Conservation (phyloP, 2,888 invertebrate species). For the Papilio protenor region DNA sequence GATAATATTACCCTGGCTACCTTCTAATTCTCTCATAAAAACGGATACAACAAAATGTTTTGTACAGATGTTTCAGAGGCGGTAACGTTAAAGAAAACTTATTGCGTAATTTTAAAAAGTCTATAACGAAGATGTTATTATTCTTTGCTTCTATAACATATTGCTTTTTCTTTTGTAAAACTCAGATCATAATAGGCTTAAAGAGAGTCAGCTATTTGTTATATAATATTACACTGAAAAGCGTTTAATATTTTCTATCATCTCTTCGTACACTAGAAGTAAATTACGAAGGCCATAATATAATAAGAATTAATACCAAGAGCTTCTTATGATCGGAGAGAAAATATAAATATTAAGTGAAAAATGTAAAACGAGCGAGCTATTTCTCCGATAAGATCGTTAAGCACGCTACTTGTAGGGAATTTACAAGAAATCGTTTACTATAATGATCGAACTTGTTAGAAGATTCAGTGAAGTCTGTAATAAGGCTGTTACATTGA, state of each 20-base stretch:
- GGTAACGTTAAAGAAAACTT: too few species aligned
- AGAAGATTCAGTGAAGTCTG: not conserved
- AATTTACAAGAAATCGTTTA: not conserved
- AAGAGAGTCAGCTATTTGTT: not conserved
- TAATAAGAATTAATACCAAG: not conserved
- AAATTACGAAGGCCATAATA: not conserved
- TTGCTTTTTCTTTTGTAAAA: not conserved
- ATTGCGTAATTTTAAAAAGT: too few species aligned
- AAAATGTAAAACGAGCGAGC: not conserved
- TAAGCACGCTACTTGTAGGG: not conserved
- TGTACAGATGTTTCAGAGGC: too few species aligned
- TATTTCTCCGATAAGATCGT: conserved; percentile 1
- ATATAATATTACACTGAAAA: not conserved
- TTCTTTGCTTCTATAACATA: too few species aligned
- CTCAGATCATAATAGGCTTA: not conserved
- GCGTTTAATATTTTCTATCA: not conserved
- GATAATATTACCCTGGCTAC: not conserved
- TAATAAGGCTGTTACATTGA: not conserved
- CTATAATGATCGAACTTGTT: conserved; percentile 2
- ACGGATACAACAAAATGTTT: too few species aligned
- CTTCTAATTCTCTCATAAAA: too few species aligned
- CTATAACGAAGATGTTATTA: too few species aligned
- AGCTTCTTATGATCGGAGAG: not conserved
- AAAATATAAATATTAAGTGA: not conserved
- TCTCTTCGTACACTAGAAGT: not conserved